Evolutionary conservation across 2,797 vertebrate species (phyloP), one percentile per base, ranked within the genome.

Genomic region (Tenualosa ilisha): DNA sequence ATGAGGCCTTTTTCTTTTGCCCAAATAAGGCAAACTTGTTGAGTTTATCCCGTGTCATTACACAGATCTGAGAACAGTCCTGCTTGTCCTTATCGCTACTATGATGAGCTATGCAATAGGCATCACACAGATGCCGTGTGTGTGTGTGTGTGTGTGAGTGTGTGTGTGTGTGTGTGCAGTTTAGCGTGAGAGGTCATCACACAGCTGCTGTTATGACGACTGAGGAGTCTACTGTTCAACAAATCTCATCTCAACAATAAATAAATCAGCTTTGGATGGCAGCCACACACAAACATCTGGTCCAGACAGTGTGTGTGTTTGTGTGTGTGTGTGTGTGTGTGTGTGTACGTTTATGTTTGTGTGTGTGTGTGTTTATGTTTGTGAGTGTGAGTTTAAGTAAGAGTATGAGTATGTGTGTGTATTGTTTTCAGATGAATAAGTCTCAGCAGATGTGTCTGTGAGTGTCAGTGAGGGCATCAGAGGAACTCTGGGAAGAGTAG

Each of bases 401-500:
- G 31, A 31, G 31, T 31, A 31, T 46, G 46, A 4, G 46, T 46
- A 7, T 54, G 53, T 54, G 53, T 61, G 59, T n/a, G 6, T 61
- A 22, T 63, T 1, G n/a, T 20, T 63, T 11, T 17, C 0, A 12
- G 13, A 12, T 53, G 51, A 37, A 72, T 37, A 72, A 72, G 31
- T 37, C 31, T 72, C 5, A 51, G 82, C 26, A 85, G 65, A 40
- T 15, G 50, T 51, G 50, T 72, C 31, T 4, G 86, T 54, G 83
- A 7, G 8, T 63, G 13, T 9, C 1, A 86, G 85, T 53, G 6
- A 72, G 72, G 20, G 50, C 84, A 85, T 53, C 61, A 50, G 49
- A 31, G 63, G 20, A 89, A 68, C 59, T 83, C 86, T 88, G 83
- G 61, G 9, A 20, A 85, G 90, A 81, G 88, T 87, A 24, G 89